These are phyloP conservation scores for Folsomia candida DNA, from an alignment of 2,888 invertebrate genomes.

Conservation along the genomic window DNA sequence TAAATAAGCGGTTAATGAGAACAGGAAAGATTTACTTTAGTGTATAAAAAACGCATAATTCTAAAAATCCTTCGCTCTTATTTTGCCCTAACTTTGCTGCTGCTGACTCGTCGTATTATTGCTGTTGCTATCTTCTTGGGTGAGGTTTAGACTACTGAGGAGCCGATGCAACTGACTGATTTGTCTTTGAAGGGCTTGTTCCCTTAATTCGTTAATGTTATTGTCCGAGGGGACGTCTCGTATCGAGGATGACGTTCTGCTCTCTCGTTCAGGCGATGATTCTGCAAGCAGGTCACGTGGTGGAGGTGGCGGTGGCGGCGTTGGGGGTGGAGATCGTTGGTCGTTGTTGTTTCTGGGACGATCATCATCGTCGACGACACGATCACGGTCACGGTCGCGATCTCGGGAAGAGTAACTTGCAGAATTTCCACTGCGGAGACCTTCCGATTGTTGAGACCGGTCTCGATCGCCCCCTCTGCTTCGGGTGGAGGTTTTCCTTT, in stretches of 20 bases:
- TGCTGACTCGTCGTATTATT: not conserved
- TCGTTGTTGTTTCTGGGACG: not conserved
- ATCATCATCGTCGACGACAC: no score
- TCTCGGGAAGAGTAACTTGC: not conserved
- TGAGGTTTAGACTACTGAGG: slow-evolving; percentile 28
- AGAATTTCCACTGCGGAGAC: not conserved
- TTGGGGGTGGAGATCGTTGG: not conserved
- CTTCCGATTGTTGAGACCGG: not conserved
- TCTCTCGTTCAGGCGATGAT: slow-evolving; percentile 23
- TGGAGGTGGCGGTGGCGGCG: not conserved
- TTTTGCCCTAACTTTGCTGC: not conserved
- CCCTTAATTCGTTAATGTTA: slow-evolving; percentile 24
- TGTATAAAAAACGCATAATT: not conserved
- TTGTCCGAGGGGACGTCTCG: slow-evolving; percentile 14
- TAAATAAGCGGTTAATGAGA: no score
- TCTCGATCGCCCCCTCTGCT: not conserved
- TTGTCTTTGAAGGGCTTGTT: slow-evolving; percentile 29
- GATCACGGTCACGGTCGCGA: not conserved
- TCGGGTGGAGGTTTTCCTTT: not conserved
- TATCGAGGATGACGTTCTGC: slow-evolving; percentile 2
- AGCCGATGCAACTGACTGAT: slow-evolving; percentile 33
- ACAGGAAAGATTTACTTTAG: not conserved
- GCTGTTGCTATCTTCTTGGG: not conserved
- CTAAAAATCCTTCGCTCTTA: not conserved
- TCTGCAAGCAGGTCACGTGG: not conserved